Conservation (phyloP, 53 echinoderm and acorn worm species). For the Holothuria scabra region DNA sequence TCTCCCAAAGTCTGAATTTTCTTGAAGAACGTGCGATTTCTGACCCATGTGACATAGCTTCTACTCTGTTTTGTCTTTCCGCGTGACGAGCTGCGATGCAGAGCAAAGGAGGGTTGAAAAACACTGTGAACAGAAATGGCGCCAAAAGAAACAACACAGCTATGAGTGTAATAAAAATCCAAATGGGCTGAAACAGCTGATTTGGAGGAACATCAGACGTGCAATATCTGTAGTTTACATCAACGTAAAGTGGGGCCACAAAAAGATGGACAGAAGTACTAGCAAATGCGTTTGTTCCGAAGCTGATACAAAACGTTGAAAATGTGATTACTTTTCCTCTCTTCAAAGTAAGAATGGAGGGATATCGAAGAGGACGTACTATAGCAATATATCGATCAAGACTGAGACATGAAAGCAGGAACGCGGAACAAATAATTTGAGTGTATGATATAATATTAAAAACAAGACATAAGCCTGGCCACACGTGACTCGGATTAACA, state of each 20-base stretch:
- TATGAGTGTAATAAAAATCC: background rate
- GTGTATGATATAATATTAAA: background rate
- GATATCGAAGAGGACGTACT: slow-evolving; percentile 3
- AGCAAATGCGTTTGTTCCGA: too few species aligned
- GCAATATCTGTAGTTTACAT: too few species aligned
- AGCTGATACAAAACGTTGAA: too few species aligned
- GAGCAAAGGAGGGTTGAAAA: background rate
- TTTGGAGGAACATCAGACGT: background rate
- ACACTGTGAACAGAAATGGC: background rate
- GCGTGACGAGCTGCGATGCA: slow-evolving; percentile 3
- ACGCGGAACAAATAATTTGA: background rate
- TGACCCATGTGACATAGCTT: background rate
- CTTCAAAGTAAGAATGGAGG: background rate
- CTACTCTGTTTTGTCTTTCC: slow-evolving; percentile 2
- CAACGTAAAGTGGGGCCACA: too few species aligned
- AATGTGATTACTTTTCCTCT: too few species aligned
- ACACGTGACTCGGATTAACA: background rate
- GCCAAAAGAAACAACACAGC: background rate
- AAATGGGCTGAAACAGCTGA: background rate
- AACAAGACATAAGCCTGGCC: background rate
- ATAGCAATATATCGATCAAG: slow-evolving; percentile 19
- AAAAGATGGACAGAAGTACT: too few species aligned
- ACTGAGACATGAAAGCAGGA: slow-evolving; percentile 11
- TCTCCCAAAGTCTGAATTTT: background rate
- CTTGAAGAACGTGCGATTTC: too few species aligned